A percentile compares a stretch with the other conserved stretches of the same genome.
These are phyloP conservation scores for Desmodus rotundus DNA, from an alignment of 2,113 vertebrate genomes.

Conservation along the genomic window DNA sequence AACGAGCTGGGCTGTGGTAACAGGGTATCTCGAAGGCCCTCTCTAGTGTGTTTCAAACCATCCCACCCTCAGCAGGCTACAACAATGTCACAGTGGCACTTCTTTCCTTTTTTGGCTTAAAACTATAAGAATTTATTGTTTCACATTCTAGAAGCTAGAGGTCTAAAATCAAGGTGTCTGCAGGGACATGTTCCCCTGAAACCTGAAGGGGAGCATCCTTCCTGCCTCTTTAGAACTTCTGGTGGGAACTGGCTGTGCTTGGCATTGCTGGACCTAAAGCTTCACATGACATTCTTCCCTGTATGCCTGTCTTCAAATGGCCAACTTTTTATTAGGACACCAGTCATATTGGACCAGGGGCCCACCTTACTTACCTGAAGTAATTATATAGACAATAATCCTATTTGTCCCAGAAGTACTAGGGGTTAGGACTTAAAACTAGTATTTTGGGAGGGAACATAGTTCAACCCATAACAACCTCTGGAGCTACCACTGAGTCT, in stretches of 20 bases:
- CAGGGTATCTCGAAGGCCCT: neutral
- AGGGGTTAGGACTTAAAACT: neutral
- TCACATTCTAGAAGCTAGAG: neutral
- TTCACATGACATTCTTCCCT: neutral
- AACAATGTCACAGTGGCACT: neutral
- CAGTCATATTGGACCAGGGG: neutral
- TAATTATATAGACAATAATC: neutral
- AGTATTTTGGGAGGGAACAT: too few species aligned
- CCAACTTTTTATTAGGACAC: neutral
- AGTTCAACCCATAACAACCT: neutral
- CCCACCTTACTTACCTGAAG: neutral
- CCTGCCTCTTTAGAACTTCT: neutral
- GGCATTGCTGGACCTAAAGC: neutral
- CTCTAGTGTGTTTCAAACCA: neutral
- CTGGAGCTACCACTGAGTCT: neutral
- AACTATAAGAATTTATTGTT: neutral
- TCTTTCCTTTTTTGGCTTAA: neutral
- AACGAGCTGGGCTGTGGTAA: neutral
- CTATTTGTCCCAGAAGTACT: neutral
- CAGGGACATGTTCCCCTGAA: too few species aligned
- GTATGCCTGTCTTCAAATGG: accelerated
- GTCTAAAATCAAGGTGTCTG: neutral
- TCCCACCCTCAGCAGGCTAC: neutral
- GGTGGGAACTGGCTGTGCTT: too few species aligned
- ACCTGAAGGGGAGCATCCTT: neutral